phyloP scores from a whole-genome alignment of 2,797 vertebrate genomes.

The Hirundo rustica region DNA sequence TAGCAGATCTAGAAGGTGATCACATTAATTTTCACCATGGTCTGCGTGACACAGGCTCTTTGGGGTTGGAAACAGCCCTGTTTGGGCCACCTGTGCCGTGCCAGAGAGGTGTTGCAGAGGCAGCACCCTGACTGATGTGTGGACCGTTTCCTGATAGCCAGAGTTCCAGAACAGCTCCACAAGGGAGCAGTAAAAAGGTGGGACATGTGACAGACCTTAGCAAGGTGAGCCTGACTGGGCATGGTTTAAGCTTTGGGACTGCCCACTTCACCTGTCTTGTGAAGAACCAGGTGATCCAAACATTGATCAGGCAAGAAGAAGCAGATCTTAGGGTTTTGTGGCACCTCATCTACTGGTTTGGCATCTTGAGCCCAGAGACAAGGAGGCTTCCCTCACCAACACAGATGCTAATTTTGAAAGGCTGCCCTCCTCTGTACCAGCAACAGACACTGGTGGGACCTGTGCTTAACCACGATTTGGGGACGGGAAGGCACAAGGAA shows the following conservation, averaged over 20 bases:
- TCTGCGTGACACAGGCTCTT: background rate
- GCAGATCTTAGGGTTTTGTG: background rate
- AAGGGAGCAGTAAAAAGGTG: background rate
- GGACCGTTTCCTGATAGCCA: background rate
- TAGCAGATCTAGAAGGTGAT: background rate
- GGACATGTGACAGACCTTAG: background rate
- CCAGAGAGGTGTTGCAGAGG: background rate
- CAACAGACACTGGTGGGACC: background rate
- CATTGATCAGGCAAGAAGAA: background rate
- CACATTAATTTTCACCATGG: background rate
- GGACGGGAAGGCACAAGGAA: background rate
- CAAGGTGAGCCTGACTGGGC: background rate
- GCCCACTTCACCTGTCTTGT: rapidly evolving
- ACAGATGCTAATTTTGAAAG: background rate
- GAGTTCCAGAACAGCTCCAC: background rate
- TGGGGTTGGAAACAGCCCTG: background rate
- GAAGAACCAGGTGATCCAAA: background rate
- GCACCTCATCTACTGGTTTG: background rate
- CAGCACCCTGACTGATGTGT: background rate
- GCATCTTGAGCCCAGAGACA: background rate
- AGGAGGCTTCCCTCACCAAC: background rate
- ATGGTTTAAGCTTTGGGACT: background rate
- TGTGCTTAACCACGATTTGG: rapidly evolving
- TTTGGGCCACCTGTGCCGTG: background rate
- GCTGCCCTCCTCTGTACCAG: background rate